Percentiles rank a stretch among this genome's conserved stretches.
Conservation (phyloP, 2,888 invertebrate species). For the Scaptomyza polygonia region DNA sequence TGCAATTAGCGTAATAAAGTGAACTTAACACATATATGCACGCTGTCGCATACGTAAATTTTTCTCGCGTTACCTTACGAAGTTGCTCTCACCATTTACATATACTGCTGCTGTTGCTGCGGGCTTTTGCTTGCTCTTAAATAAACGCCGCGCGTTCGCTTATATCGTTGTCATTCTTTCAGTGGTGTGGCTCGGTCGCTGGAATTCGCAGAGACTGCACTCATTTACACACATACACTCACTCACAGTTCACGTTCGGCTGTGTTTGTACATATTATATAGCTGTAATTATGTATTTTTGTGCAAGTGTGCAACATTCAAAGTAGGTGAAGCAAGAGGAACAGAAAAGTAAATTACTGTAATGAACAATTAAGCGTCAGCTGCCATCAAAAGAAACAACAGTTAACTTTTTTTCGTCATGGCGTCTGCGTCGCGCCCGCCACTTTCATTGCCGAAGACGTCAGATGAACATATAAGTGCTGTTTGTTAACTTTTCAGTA, state of each 20-base stretch:
- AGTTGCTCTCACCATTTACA: constrained; percentile 49
- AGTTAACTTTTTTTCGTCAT: constrained; percentile 58
- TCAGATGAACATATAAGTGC: constrained; percentile 46
- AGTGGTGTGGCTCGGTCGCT: constrained; percentile 52
- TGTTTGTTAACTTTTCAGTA: constrained; percentile 56
- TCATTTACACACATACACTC: constrained; percentile 5
- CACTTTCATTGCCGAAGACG: constrained; percentile 57
- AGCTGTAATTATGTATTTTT: constrained; percentile 12
- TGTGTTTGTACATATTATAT: constrained; percentile 30
- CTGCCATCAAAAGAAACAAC: constrained; percentile 56
- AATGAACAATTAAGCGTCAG: constrained; percentile 54
- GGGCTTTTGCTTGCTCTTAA: constrained; percentile 40
- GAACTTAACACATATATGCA: constrained; percentile 50
- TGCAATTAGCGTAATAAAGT: constrained; percentile 35
- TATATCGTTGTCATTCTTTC: constrained; percentile 50
- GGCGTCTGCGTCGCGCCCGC: constrained; percentile 43
- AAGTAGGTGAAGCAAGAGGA: constrained; percentile 63
- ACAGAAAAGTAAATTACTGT: constrained; percentile 65
- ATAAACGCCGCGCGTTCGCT: constrained; percentile 48
- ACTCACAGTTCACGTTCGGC: constrained; percentile 15
- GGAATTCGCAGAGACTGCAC: constrained; percentile 53
- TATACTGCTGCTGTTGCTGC: constrained; percentile 22
- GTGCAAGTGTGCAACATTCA: constrained; percentile 62
- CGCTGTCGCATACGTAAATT: constrained; percentile 56
- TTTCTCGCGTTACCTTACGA: constrained; percentile 35